Base-by-base conservation (phyloP, 2,888 invertebrate species). In the Latheticus oryzae region DNA sequence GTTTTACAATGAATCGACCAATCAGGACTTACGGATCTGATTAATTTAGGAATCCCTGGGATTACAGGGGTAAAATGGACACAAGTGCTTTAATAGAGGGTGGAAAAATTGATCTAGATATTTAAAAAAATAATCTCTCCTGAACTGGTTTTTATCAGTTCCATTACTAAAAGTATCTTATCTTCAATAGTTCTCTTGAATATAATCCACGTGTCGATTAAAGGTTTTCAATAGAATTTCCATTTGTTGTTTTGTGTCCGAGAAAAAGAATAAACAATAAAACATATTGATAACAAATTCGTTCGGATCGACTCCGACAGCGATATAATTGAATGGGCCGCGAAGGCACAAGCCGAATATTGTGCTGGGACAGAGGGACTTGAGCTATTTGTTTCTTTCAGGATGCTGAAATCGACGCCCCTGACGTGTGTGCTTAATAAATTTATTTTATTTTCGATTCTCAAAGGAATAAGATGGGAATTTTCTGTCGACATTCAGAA, bases 351-450 rank as follows among this genome's bases (percentile, higher is more conserved):
- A 63, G 62, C 60, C 63, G 71, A 68, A 76, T 77, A 77, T 77
- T 77, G 77, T 74, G 66, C 71, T 76, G 77, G 77, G 77, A 76
- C 75, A 67, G 66, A 69, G 77, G 76, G 77, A 76, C 73, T 67
- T 55, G 57, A 68, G 68, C 73, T 72, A 73, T 75, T 75, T 75
- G 73, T 75, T 75, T 72, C 71, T 68, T 69, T 61, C 65, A 62
- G 53, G 43, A 33, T 37, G 43, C 37, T 48, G 38, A 59, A 58
- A 59, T 59, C 42, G 59, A 59, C 59, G 53, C 35, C 37, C 32
- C 55, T 42, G 50, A 48, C 56, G 40, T 40, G 56, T 42, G 56
- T 50, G 40, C 56, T 56, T 55, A 55, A 56, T 56, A 56, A 56
- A 56, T 56, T 56, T 42, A 42, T 50, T 55, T 48, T 45, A 21